Base-by-base conservation (phyloP, 37 sponge, comb jelly and placozoan genomes). In the Aplysina aerophoba region DNA sequence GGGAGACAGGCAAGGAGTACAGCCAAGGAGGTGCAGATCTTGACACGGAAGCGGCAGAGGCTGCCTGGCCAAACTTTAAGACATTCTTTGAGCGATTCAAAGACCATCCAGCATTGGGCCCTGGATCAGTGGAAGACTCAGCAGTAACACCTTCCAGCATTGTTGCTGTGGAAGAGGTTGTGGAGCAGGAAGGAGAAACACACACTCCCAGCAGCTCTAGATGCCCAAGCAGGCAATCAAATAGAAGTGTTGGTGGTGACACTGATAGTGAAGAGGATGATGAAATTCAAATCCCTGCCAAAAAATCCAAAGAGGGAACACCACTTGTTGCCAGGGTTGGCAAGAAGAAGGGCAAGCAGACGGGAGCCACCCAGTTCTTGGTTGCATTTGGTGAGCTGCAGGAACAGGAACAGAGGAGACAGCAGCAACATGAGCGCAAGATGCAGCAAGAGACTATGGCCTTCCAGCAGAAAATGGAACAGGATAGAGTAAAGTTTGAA, bases 31-130 rank as follows among this genome's bases (percentile, higher is more conserved):
- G 27, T 65, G 19, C 27, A 11, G 59, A 15, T 17, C 22, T 65
- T 8, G 66, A 65, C 27, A 30, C 12, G 22, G 66, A 65, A 16
- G 22, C 13, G 12, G 66, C 66, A 25, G 6, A 65, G 66, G 30
- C 27, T 20, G 13, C 66, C 13, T 65, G 66, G 66, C 66, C 66
- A 11, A 65, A 65, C 66, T 65, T 65, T 65, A 8, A 11, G 30
- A 65, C 22, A 11, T 65, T 65, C 22, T 65, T 20, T 65, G 66
- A 11, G 27, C 66, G 66, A 16, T 65, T 65, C 66, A 65, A 65
- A 30, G 66, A 65, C 66, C 66, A 65, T 65, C 66, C 66, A 65
- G 22, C 66, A 8, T 16, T 65, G 13, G 66, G 66, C 12, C 66
- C 66, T 20, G 66, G 66, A 20, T 65, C 66, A 20, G 66, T 65